These are phyloP conservation scores for Stichopus chloronotus DNA, from an alignment of 35 echinoderm and acorn worm genomes.

Conservation along the genomic window DNA sequence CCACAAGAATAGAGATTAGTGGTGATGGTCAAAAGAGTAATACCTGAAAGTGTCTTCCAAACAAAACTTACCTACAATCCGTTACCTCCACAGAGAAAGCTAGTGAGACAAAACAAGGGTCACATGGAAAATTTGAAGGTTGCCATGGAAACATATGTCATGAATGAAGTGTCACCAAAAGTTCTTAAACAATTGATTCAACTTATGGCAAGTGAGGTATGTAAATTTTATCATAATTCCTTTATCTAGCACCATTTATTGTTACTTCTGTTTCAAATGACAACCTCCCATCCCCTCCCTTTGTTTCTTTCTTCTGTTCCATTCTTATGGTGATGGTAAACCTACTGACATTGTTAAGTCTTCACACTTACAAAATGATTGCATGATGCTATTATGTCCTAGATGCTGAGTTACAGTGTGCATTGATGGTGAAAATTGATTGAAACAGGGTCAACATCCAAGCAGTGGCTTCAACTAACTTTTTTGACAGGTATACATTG, in stretches of 20 bases:
- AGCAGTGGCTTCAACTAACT: no score
- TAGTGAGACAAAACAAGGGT: slow-evolving; percentile 74
- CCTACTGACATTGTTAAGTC: no score
- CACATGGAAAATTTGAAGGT: slow-evolving; percentile 97
- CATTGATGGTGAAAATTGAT: no score
- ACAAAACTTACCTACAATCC: background rate
- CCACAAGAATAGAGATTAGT: no score
- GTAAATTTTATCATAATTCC: background rate
- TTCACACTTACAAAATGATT: background rate
- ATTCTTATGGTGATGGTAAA: background rate
- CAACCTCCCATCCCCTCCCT: background rate
- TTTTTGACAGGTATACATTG: no score
- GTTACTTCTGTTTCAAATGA: no score
- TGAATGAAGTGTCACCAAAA: slow-evolving; percentile 85
- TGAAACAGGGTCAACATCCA: no score
- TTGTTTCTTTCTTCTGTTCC: background rate
- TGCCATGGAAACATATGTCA: slow-evolving; percentile 98
- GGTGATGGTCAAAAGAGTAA: background rate
- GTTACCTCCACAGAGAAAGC: slow-evolving; percentile 45
- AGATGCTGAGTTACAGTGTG: no score
- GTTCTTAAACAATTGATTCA: slow-evolving; percentile 92
- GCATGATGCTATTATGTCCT: background rate
- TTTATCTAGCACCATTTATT: no score
- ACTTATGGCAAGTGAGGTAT: slow-evolving; percentile 86
- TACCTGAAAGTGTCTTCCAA: background rate